Conservation (phyloP, 2,797 vertebrate genomes). For the Danio albolineatus region DNA sequence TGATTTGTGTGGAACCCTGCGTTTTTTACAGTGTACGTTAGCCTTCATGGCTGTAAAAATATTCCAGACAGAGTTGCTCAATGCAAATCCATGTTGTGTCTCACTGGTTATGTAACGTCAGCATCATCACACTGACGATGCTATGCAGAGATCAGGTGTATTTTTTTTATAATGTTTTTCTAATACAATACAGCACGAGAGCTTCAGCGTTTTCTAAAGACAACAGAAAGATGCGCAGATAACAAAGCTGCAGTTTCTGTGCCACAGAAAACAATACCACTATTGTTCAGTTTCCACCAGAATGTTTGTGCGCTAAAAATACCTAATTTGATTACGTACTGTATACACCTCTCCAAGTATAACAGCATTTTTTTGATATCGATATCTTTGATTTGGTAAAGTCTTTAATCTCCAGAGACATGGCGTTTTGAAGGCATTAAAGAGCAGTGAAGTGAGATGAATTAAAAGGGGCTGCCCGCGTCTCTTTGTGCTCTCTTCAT, state of each 20-base stretch:
- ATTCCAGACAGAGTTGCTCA: constrained; percentile 15
- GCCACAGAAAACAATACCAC: constrained; percentile 70
- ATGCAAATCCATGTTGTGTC: neutral
- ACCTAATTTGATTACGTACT: neutral
- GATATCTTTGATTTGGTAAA: neutral
- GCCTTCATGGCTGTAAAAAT: neutral
- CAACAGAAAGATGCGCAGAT: constrained; percentile 40
- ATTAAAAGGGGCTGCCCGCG: constrained; percentile 65
- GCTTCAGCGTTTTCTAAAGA: neutral
- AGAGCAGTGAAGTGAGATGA: constrained; percentile 8
- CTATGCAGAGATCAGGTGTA: neutral
- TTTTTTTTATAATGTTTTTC: constrained; percentile 13
- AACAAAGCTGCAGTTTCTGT: constrained; percentile 58
- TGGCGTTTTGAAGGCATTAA: constrained; percentile 54
- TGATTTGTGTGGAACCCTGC: too few relatives aligned
- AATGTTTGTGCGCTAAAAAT: constrained; percentile 30
- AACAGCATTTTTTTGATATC: neutral
- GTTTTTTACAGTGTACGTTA: too few relatives aligned
- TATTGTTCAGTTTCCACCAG: constrained; percentile 71
- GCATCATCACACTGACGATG: constrained; percentile 63
- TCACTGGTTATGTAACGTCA: constrained; percentile 50
- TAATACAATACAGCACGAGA: neutral
- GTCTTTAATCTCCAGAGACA: constrained; percentile 11
- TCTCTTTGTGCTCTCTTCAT: constrained; percentile 71
- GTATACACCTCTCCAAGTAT: neutral